Evolutionary conservation across 2,797 vertebrate species (phyloP), one percentile per base, ranked within the genome.

Genomic region (Cetoscarus ocellatus): DNA sequence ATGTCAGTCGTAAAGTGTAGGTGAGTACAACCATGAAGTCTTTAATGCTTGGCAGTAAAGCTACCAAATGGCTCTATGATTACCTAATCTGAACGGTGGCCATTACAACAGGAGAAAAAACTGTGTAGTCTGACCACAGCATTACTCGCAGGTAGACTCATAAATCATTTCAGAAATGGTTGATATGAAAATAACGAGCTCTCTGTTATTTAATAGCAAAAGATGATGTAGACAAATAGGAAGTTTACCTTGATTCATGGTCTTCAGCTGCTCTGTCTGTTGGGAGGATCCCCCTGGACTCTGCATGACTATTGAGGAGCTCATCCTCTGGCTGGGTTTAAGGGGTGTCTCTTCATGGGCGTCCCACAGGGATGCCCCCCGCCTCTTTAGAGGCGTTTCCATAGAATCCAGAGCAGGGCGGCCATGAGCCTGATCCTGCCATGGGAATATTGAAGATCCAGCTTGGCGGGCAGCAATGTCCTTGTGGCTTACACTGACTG

Each of bases 391-490:
- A 7, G 95, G 95, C 0, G 95, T 96, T 84, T 95, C 95, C 63
- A 88, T 88, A 44, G 62, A 73, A 84, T 58, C 89, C 35, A 88
- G 91, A 51, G 92, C 86, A 51, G 85, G 86, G 3, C 80, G 90
- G 43, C 78, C 79, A 18, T 94, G 92, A 7, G 87, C 90, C 63
- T 94, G 90, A 55, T 97, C 94, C 77, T 95, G 97, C 97, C 96
- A 98, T 10, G 96, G 95, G 84, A 99, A 98, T 69, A 98, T 95
- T 0, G 96, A 96, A 0, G 97, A 99, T 8, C 96, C 96, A 42
- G 95, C 72, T 79, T 97, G 96, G 1, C 95, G 93, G 27, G 96
- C 96, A 49, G 96, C 96, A 39, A 98, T 96, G 75, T 97, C 96
- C 38, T 95, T 96, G 82, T 96, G 96, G 77, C 88, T 96, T 71